A percentile compares a stretch with the other conserved stretches of the same genome.
Conservation (phyloP, 2,888 invertebrate genomes). For the Hydroisotoma schaefferi region DNA sequence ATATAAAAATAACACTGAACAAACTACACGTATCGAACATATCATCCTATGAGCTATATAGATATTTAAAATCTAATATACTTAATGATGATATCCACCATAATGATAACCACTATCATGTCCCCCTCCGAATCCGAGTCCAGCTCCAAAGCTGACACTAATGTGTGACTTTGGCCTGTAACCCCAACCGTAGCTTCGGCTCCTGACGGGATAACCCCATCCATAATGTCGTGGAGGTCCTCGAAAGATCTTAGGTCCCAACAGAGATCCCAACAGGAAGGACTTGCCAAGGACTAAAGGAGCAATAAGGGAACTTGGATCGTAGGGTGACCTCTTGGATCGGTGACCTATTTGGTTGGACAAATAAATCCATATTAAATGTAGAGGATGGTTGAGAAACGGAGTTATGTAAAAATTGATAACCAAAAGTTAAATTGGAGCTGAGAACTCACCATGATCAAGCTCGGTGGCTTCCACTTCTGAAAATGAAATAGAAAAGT, state of each 20-base stretch:
- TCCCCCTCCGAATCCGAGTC: slow-evolving; percentile 9
- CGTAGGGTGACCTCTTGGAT: slow-evolving; percentile 34
- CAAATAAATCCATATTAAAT: no score
- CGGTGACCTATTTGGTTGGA: slow-evolving; percentile 15
- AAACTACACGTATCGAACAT: no score
- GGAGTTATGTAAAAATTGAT: not conserved
- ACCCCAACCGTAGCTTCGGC: slow-evolving; percentile 14
- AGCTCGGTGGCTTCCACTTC: not conserved
- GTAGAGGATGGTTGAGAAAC: no score
- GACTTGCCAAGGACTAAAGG: slow-evolving; percentile 34
- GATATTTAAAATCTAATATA: no score
- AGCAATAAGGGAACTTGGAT: slow-evolving; percentile 15
- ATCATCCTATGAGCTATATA: no score
- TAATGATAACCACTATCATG: slow-evolving; percentile 4
- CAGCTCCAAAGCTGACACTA: slow-evolving; percentile 26
- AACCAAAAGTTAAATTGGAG: not conserved
- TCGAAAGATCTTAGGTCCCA: slow-evolving; percentile 29
- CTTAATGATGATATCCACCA: no score
- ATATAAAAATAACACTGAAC: no score
- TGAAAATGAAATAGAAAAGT: not conserved
- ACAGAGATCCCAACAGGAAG: slow-evolving; percentile 34
- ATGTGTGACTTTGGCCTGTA: slow-evolving; percentile 18
- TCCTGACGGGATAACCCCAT: slow-evolving; percentile 20
- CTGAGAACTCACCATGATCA: not conserved
- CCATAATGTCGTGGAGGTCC: slow-evolving; percentile 18